A percentile compares a stretch with the other conserved stretches of the same genome.
Evolutionary conservation across 2,888 invertebrate species (phyloP).

Genomic region (Drosophila paranaensis): DNA sequence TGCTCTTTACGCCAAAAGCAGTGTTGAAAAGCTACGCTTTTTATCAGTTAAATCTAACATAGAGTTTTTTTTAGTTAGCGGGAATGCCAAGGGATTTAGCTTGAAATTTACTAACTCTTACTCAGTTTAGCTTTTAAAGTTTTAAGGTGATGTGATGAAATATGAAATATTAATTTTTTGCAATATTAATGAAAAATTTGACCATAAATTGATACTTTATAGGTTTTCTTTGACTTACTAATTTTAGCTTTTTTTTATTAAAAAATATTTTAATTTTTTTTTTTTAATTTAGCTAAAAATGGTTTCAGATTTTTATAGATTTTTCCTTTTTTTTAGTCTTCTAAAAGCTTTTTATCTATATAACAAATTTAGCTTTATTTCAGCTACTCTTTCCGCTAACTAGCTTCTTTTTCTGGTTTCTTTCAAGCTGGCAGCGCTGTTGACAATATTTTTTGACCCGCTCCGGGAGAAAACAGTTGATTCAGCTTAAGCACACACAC

Average conservation of each 20-base stretch:
- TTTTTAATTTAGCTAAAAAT: too few relatives aligned
- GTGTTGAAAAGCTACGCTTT: constrained; percentile 12
- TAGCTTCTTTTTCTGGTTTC: not conserved
- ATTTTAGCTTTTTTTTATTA: too few relatives aligned
- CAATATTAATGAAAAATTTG: too few relatives aligned
- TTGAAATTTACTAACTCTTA: not conserved
- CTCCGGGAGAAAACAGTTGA: constrained; percentile 59
- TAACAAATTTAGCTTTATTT: not conserved
- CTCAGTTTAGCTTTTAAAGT: not conserved
- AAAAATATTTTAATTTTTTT: too few relatives aligned
- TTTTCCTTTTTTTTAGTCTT: too few relatives aligned
- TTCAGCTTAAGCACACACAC: constrained; percentile 45
- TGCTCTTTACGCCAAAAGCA: constrained; percentile 28
- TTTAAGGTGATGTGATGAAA: not conserved
- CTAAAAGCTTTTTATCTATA: not conserved
- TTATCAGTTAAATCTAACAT: constrained; percentile 4
- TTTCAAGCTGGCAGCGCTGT: not conserved
- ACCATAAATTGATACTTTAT: too few relatives aligned
- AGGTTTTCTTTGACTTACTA: too few relatives aligned
- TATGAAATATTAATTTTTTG: too few relatives aligned
- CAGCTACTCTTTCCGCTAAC: not conserved
- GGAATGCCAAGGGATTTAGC: not conserved
- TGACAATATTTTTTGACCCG: constrained; percentile 50
- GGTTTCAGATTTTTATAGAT: too few relatives aligned
- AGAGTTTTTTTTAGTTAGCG: not conserved